These are phyloP conservation scores for Cichladusa arquata DNA, from an alignment of 2,113 vertebrate genomes.

Conservation along the genomic window DNA sequence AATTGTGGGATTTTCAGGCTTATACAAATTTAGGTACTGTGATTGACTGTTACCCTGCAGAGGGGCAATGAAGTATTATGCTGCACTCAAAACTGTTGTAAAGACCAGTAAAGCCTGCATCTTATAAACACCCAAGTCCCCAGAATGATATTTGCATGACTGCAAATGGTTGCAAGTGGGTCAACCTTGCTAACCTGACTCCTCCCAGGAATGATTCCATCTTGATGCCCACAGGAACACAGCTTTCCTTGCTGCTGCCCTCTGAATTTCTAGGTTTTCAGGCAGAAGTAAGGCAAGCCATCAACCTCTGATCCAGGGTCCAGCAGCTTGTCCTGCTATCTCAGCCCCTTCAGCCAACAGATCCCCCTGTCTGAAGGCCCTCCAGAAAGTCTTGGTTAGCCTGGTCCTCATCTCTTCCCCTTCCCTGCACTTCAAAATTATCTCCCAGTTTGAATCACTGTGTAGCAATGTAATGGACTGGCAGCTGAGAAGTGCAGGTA, in stretches of 20 bases:
- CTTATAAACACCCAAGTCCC: not conserved
- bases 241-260: not conserved
- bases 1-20: not conserved
- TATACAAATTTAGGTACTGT: not conserved
- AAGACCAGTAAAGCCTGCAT: not conserved
- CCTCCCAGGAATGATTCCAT: not conserved
- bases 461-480: fast-evolving
- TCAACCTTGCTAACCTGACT: not conserved
- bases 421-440: not conserved
- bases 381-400: not conserved
- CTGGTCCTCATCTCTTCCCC: not conserved
- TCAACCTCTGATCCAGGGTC: not conserved
- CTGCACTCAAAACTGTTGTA: not conserved
- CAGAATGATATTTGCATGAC: not conserved
- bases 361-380: fast-evolving
- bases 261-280: not conserved
- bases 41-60: not conserved
- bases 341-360: not conserved
- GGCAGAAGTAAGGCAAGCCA: not conserved
- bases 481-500: not conserved
- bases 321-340: not conserved
- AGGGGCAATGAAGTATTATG: not conserved
- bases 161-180: not conserved
- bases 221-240: not conserved
- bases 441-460: not conserved